Conservation (phyloP, 1,140 invertebrate species). For the Aphaenogaster floridana region DNA sequence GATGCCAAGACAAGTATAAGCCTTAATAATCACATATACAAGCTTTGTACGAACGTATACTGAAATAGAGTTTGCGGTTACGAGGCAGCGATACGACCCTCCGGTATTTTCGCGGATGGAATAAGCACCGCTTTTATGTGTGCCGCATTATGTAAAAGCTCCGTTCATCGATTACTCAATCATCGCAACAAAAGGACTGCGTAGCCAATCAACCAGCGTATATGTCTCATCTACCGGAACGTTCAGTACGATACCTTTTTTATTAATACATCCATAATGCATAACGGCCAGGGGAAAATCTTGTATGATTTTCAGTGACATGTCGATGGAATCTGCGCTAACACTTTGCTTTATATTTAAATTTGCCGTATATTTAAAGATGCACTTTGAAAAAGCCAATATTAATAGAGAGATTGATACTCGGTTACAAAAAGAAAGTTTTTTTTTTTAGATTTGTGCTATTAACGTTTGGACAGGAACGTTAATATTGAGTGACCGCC, state of each 20-base stretch:
- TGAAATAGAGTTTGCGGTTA: conserved; percentile 20
- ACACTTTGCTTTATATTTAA: background rate
- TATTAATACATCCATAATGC: background rate
- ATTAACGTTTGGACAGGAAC: conserved; percentile 7
- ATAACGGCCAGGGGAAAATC: background rate
- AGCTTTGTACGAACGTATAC: background rate
- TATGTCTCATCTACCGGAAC: background rate
- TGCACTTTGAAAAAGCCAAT: background rate
- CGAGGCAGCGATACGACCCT: conserved; percentile 10
- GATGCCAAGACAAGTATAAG: conserved; percentile 62
- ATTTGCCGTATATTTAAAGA: background rate
- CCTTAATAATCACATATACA: conserved; percentile 50
- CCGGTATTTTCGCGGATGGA: background rate
- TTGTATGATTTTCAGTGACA: background rate
- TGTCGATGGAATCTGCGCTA: background rate
- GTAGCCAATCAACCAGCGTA: background rate
- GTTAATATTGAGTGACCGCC: conserved; percentile 11
- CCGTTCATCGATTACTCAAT: conserved; percentile 23
- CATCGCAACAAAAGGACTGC: background rate
- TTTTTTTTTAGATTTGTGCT: conserved; percentile 27
- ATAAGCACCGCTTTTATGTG: conserved; percentile 11
- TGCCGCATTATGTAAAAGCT: conserved; percentile 21
- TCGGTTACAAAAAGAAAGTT: background rate
- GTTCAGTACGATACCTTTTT: background rate
- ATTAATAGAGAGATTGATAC: background rate